Base-by-base conservation (phyloP, 2,888 invertebrate species). In the Spilosoma lubricipeda region DNA sequence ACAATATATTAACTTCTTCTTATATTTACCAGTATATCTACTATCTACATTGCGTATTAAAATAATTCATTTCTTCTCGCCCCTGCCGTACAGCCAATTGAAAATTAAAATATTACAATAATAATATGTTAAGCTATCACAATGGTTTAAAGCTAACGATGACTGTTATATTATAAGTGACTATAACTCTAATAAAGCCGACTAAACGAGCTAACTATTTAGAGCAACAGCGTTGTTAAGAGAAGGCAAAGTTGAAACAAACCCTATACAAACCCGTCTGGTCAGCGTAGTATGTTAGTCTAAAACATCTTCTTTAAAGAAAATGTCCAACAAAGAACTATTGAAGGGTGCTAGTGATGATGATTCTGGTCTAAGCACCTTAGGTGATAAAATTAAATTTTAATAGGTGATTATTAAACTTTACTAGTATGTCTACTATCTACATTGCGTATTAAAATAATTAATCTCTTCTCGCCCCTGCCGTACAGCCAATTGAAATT, bases 121-220 rank as follows among this genome's bases (percentile, higher is more conserved):
- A 71, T 69, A 76, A 71, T 73, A 48, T 80, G 45, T 66, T 86
- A 87, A 80, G 77, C 88, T 92, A 92, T 92, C 91, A 92, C 92
- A 91, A 91, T 90, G 87, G 80, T 81, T 91, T 92, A 92, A 92
- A 92, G 92, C 92, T 86, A 84, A 84, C 77, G 76, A 88, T 87
- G 80, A 80, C 83, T 80, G 82, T 81, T 81, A 84, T 73, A 79
- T 45, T n/a, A 66, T 70, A 71, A 70, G 83, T 78, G 76, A 81
- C 3, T 45, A 45, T 45, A 4, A 45, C 15, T 45, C 15, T 45
- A 45, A 45, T 45, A 45, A 45, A 45, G 45, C 45, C 15, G 13
- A 45, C 2, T 45, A 15, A 45, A 7, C 15, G 15, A 15, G 15
- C 3, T 15, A 15, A 15, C 15, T 2, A 3, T 3, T 1, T 15